Base-by-base conservation (phyloP, 2,888 invertebrate species). In the Polymixis flavicincta region DNA sequence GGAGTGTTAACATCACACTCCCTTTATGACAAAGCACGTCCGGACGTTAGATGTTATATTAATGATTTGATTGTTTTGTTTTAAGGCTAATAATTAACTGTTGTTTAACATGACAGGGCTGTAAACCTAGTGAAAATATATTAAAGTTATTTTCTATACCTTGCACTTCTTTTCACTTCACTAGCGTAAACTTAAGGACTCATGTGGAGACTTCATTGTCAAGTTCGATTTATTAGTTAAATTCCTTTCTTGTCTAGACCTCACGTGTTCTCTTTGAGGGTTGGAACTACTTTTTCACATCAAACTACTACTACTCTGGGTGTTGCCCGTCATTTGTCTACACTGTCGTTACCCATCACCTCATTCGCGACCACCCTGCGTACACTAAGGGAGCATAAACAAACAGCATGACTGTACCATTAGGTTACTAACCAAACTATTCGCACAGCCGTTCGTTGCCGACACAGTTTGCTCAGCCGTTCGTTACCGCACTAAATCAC, bases 401-500 rank as follows among this genome's bases (percentile, higher is more conserved):
- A 74, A 50, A 63, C 32, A 50, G 17, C 72, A 69, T 60, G 65
- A 57, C 73, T 64, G 55, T 60, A 80, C 66, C 50, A 76, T 73
- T 80, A 80, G 71, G 83, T 80, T 73, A 80, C 59, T 59, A 76
- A 83, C 72, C 80, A 66, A 79, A 86, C 78, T 79, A 85, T 85
- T 81, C 66, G 70, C 59, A 66, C 67, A 82, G 61, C 54, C 42
- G 42, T 42, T 42, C 9, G 42, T 42, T 42, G 9, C 42, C 78
- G 78, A 78, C 74, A 81, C 76, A 85, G 77, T 86, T 80, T 78
- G 81, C 67, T 28, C 71, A 72, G 74, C 64, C 72, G 74, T 84
- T 83, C 48, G 80, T 76, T 71, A 79, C 83, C 59, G 54, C 65
- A 85, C 72, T 86, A 87, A 87, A 87, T 87, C 87, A 87, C 79